Conservation (phyloP, 2,888 invertebrate genomes). For the Cylloceria caligata region DNA sequence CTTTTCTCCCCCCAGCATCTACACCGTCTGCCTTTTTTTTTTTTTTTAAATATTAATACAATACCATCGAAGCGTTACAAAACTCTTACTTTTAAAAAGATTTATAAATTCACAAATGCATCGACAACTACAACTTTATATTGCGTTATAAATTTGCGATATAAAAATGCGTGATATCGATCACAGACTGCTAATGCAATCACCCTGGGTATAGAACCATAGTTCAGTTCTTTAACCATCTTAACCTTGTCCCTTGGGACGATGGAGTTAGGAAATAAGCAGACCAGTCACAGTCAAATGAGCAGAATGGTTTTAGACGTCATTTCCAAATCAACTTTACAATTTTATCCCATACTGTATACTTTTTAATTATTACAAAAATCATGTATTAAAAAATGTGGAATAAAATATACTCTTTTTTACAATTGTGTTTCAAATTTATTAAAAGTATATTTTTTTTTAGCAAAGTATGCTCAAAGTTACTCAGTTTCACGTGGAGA, state of each 20-base stretch:
- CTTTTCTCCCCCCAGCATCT: conserved; percentile 35
- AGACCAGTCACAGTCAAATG: background rate
- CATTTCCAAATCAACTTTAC: conserved; percentile 12
- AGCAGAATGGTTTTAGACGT: conserved; percentile 2
- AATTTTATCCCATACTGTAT: background rate
- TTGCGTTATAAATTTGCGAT: background rate
- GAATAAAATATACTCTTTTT: background rate
- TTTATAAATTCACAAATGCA: background rate
- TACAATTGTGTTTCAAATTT: no score
- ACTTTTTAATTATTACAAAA: background rate
- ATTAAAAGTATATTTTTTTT: no score
- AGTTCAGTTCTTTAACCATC: conserved; percentile 15
- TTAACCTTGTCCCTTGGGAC: conserved; percentile 24
- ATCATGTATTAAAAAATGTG: background rate
- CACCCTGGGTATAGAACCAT: background rate
- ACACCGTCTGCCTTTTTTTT: background rate
- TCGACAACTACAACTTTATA: background rate
- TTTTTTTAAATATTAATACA: background rate
- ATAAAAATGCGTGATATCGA: background rate
- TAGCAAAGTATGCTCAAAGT: no score
- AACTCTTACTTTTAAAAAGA: background rate
- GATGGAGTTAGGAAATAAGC: conserved; percentile 9
- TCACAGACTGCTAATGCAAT: background rate
- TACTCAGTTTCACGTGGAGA: no score
- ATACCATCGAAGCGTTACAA: background rate